Percentiles rank a stretch among this genome's conserved stretches.
Evolutionary conservation across 2,113 vertebrate genomes (phyloP).

Genomic region (Strigops habroptila): DNA sequence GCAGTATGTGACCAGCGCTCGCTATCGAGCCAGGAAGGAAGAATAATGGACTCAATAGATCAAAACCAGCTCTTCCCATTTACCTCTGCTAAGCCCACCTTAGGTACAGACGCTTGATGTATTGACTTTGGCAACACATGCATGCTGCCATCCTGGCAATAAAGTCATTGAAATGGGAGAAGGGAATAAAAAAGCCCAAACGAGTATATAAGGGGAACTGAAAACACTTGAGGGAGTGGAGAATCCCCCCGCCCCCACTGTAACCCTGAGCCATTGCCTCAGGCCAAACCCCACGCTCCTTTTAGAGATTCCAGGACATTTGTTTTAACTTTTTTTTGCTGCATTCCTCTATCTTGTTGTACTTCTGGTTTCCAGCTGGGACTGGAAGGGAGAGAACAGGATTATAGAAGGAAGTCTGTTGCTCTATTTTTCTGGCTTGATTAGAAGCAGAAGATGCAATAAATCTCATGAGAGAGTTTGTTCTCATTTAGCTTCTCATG

Average conservation of each 20-base stretch:
- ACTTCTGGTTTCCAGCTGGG: slow-evolving; percentile 27
- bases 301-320: slow-evolving; percentile 4
- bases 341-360: slow-evolving; percentile 44
- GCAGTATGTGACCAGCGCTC: background rate
- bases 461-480: slow-evolving; percentile 32
- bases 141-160: background rate
- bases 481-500: background rate
- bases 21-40: background rate
- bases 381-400: slow-evolving; percentile 22
- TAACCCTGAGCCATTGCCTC: background rate
- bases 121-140: slow-evolving; percentile 28
- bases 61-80: slow-evolving; percentile 24
- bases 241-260: background rate
- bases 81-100: background rate
- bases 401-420: slow-evolving; percentile 24
- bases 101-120: background rate
- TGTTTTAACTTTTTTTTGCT: background rate
- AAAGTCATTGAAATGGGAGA: background rate
- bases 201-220: background rate
- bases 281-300: background rate
- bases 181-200: background rate
- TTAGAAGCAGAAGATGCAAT: slow-evolving; percentile 56
- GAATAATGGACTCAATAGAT: slow-evolving; percentile 5
- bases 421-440: slow-evolving; percentile 32
- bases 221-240: background rate